Conservation (phyloP, 2,888 invertebrate genomes). For the Noctua pronuba region DNA sequence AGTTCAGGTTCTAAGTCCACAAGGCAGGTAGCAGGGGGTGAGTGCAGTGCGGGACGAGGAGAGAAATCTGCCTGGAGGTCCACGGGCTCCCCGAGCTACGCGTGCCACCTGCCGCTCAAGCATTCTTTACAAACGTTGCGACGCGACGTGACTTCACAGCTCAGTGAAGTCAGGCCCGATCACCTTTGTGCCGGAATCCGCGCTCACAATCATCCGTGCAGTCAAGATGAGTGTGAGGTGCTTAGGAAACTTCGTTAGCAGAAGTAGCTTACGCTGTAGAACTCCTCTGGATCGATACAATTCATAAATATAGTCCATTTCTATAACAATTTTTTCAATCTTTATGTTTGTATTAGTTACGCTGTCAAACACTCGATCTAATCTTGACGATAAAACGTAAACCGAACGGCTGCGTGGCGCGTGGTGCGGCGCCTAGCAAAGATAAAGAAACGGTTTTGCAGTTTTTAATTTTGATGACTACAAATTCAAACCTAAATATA, state of each 20-base stretch:
- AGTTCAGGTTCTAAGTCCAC: not conserved
- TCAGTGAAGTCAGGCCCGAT: not conserved
- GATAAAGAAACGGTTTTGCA: constrained; percentile 3
- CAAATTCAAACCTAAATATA: not conserved
- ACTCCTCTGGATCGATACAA: not conserved
- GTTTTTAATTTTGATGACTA: not conserved
- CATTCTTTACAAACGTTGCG: not conserved
- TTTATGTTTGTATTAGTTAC: constrained; percentile 5
- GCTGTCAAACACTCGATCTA: constrained; percentile 9
- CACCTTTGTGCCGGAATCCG: not conserved
- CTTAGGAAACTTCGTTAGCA: not conserved
- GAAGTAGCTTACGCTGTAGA: not conserved
- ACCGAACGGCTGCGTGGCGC: not conserved
- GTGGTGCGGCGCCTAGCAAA: constrained; percentile 1
- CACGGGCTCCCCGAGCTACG: not conserved
- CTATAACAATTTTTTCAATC: not conserved
- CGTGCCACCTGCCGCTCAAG: not conserved
- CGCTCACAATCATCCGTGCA: not conserved
- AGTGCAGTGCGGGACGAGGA: not conserved
- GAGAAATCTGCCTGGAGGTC: not conserved
- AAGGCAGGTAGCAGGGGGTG: constrained; percentile 1
- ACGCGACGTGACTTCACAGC: not conserved
- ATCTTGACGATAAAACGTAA: constrained; percentile 23
- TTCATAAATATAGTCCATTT: not conserved
- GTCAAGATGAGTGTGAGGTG: not conserved